Conservation (phyloP, 2,888 invertebrate genomes). For the Eubasilissa splendida region DNA sequence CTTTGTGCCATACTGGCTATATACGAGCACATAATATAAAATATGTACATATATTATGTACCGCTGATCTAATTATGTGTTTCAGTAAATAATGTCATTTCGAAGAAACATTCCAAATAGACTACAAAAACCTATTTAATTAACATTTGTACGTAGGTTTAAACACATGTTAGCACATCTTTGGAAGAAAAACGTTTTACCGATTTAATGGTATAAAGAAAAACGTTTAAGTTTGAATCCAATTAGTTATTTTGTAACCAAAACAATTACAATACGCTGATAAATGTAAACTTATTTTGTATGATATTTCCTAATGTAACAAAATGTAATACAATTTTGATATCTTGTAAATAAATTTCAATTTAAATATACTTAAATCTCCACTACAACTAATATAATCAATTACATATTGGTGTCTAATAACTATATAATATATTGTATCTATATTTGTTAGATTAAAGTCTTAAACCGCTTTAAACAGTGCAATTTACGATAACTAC, state of each 20-base stretch:
- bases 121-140: constrained; percentile 24
- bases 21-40: not conserved
- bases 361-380: not conserved
- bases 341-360: too few species aligned
- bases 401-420: constrained; percentile 20
- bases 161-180: too few species aligned
- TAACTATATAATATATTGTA: not conserved
- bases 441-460: constrained; percentile 33
- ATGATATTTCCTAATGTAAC: too few species aligned
- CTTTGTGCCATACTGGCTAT: constrained; percentile 8
- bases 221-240: too few species aligned
- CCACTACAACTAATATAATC: constrained; percentile 7
- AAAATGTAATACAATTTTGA: too few species aligned
- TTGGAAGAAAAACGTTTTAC: too few species aligned
- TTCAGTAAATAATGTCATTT: constrained; percentile 8
- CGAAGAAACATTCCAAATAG: constrained; percentile 39
- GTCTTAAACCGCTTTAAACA: constrained; percentile 48
- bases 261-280: too few species aligned
- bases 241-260: too few species aligned
- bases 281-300: too few species aligned
- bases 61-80: too few species aligned
- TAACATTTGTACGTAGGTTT: not conserved
- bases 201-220: too few species aligned
- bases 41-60: not conserved
- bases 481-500: constrained; percentile 51